Evolutionary conservation across 2,888 invertebrate species (phyloP), one percentile per base, ranked within the genome.

Genomic region (Cabera pusaria): DNA sequence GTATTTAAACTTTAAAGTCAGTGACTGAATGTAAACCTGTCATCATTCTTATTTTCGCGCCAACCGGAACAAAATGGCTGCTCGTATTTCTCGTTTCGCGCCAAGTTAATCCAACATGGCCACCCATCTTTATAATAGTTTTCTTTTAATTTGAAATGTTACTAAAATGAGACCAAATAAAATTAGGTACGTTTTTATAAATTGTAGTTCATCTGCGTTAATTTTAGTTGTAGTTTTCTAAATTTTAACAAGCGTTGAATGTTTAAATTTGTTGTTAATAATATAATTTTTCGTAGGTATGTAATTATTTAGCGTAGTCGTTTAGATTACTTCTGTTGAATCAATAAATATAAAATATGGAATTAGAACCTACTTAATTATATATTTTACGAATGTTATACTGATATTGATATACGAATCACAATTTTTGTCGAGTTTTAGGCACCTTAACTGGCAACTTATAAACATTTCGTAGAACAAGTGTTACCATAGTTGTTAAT

Each of bases 131-230:
- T 33, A 2, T 20, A 32, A 24, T 29, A 34, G 8, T 11, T 34
- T 60, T 68, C 74, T 79, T 76, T 66, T 58, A 54, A 64, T 66
- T 70, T 61, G 72, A 74, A 76, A 80, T 80, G 78, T 84, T 86
- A 84, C 80, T 86, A 86, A 42, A 83, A 83, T 72, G 84, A 87
- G 87, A 87, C 87, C 86, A 87, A 88, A 88, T 88, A 88, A 85
- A 79, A 72, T 78, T 86, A 87, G 85, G 78, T 84, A 81, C 63
- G 72, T 78, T 83, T 78, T 59, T 64, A 61, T 59, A 60, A 51
- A 59, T 72, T 59, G 63, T 77, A 77, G 75, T 72, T 72, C 65
- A 66, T 52, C 64, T 77, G 61, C 67, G 72, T 78, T 81, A 58
- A 64, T 50, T 76, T 77, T 68, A 76, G 73, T 79, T 81, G 75